Evolutionary conservation across 1,140 invertebrate genomes (phyloP), one percentile per base, ranked within the genome.

Genomic region (Oppia nitens): DNA sequence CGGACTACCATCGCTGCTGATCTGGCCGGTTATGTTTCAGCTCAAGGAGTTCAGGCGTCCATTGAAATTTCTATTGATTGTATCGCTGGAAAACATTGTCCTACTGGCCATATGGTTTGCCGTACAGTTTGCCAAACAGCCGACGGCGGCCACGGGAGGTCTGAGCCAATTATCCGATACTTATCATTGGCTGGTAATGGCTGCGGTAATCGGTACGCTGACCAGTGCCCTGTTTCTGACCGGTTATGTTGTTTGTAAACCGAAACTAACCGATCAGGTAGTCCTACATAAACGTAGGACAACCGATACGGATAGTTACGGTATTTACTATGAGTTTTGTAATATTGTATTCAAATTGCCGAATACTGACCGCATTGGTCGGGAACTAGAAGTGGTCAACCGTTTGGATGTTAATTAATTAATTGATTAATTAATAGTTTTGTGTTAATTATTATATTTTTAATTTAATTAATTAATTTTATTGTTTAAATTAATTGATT

Each of bases 251-350:
- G 62, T 57, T 23, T 65, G 63, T 49, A 68, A 68, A 29, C 67
- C 67, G 0, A 65, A 65, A n/a, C 62, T 59, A 23, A 65, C 66
- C 1, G 67, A 68, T 45, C 49, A 61, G 21, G 64, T 68, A 1
- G 66, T 65, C 6, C 60, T 65, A 2, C 57, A 64, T 26, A 63
- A 67, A 20, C 67, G 67, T 53, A 59, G 60, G 53, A 47, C n/a
- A 17, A 12, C 40, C 3, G 52, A 29, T 17, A 55, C 27, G 1
- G 45, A 47, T 1, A 52, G 57, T 14, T 68, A 62, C 47, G 67
- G 67, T 0, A 68, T 68, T 53, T 68, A 65, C 57, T 68, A 64
- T 51, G 67, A 68, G 20, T 68, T 68, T 47, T 68, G 67, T 59
- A 63, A 67, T 26, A 54, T 60, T 9, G 62, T 66, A 12, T 67